phyloP scores from a whole-genome alignment of 2,797 vertebrate species.

The Loriculus beryllinus region DNA sequence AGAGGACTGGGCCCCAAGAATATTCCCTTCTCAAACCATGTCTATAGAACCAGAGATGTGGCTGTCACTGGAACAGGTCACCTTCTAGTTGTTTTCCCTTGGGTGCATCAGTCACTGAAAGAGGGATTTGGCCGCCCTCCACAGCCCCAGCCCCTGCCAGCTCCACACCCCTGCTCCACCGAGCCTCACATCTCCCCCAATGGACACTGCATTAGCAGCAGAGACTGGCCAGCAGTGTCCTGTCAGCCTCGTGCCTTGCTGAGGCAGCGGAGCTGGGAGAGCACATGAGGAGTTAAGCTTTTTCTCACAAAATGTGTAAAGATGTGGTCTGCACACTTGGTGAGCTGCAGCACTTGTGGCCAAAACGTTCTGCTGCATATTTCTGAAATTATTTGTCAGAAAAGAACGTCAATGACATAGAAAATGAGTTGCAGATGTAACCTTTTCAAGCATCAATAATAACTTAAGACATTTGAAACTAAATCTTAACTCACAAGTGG shows the following conservation, averaged over 20 bases:
- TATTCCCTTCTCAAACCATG: neutral
- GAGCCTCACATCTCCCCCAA: accelerated
- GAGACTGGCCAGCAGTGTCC: neutral
- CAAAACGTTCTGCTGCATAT: slow-evolving; percentile 60
- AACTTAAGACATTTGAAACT: slow-evolving; percentile 52
- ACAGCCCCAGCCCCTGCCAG: neutral
- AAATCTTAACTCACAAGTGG: slow-evolving; percentile 51
- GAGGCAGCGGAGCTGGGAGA: neutral
- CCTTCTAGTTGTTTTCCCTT: neutral
- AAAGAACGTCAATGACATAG: slow-evolving; percentile 59
- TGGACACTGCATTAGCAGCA: neutral
- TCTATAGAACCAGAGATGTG: neutral
- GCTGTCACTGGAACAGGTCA: neutral
- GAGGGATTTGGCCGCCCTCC: neutral
- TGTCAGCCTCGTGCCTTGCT: neutral
- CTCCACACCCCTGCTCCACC: accelerated
- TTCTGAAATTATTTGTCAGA: slow-evolving; percentile 67
- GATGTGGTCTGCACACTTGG: slow-evolving; percentile 40
- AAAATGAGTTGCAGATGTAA: slow-evolving; percentile 70
- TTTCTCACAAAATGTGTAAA: slow-evolving; percentile 9
- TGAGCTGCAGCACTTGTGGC: slow-evolving; percentile 40
- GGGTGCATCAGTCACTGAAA: neutral
- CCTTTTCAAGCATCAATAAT: slow-evolving; percentile 67
- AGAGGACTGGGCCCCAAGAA: neutral
- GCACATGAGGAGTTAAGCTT: slow-evolving; percentile 52